phyloP scores from a whole-genome alignment of 2,113 vertebrate genomes.

The Numida meleagris region DNA sequence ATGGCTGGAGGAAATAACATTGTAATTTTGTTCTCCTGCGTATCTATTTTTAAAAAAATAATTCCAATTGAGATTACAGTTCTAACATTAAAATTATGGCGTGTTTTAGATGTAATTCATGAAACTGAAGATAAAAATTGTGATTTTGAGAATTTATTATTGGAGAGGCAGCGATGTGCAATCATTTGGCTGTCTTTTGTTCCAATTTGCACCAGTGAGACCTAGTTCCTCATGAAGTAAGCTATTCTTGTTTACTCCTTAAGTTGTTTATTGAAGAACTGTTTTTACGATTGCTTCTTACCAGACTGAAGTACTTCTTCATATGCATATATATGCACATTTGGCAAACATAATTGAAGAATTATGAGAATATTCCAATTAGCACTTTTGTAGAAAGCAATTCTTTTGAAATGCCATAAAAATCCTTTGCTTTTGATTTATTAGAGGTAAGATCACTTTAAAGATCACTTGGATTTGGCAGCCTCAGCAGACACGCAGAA shows the following conservation, averaged over 20 bases:
- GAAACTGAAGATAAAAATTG: neutral
- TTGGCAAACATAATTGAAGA: neutral
- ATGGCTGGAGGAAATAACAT: neutral
- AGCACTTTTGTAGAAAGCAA: neutral
- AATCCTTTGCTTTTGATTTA: neutral
- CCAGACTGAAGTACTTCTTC: neutral
- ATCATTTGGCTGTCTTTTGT: neutral
- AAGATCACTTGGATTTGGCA: neutral
- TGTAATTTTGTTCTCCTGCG: neutral
- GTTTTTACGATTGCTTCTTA: neutral
- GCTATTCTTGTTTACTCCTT: neutral
- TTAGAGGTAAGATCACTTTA: neutral
- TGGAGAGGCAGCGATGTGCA: neutral
- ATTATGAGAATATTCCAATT: neutral
- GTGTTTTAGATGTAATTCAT: neutral
- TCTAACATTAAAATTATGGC: accelerated
- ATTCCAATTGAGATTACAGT: neutral
- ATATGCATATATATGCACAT: accelerated
- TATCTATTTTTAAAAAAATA: neutral
- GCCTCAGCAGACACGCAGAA: neutral
- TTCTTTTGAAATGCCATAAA: neutral
- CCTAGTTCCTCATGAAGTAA: neutral
- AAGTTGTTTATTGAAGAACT: neutral
- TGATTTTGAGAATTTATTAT: neutral
- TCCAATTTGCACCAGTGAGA: neutral